These are phyloP conservation scores for Tamias sibiricus DNA, from an alignment of 2,113 vertebrate genomes.

Conservation along the genomic window DNA sequence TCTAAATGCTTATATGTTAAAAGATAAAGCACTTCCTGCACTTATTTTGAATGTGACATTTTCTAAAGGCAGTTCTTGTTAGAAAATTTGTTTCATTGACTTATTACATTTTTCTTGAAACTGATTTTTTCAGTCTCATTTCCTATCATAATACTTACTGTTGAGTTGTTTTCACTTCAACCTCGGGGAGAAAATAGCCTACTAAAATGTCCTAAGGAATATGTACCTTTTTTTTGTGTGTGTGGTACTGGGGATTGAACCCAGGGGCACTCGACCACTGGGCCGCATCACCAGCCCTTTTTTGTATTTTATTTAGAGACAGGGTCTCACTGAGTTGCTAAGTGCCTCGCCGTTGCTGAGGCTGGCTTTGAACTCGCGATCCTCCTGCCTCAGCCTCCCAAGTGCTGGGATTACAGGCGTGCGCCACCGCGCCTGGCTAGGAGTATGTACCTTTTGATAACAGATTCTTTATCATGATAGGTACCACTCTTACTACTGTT, in stretches of 20 bases:
- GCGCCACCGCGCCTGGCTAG: no score
- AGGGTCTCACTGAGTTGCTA: no score
- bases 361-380: no score
- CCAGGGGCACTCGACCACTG: no score
- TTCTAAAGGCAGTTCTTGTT: constrained; percentile 40
- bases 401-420: no score
- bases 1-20: constrained; percentile 24
- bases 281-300: no score
- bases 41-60: constrained; percentile 9
- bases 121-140: neutral
- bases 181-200: neutral
- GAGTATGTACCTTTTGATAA: neutral
- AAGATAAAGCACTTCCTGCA: constrained; percentile 22
- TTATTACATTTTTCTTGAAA: constrained; percentile 50
- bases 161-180: neutral
- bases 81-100: constrained; percentile 13
- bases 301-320: no score
- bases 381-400: no score
- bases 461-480: constrained; percentile 34
- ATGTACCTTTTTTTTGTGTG: no score
- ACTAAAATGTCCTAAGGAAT: constrained; percentile 35
- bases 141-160: neutral
- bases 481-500: neutral
- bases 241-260: no score
- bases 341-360: no score